Evolutionary conservation across 2,797 vertebrate genomes (phyloP).

Genomic region (Podarcis lilfordi): DNA sequence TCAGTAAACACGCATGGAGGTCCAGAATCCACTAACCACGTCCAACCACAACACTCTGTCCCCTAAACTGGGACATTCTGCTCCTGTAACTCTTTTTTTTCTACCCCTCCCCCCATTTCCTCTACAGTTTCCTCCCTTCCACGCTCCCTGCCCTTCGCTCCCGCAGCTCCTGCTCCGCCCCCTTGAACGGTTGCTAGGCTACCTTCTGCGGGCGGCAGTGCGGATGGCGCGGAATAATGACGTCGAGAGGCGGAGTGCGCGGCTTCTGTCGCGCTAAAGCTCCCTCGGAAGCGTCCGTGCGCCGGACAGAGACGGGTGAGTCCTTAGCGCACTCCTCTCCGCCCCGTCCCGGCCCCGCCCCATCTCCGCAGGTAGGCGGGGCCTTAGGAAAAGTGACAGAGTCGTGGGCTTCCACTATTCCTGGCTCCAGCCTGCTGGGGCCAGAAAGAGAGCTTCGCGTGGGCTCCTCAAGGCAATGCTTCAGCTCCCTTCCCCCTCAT

Average conservation of each 20-base stretch:
- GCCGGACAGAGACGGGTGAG: conserved; percentile 1
- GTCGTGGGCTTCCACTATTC: too few species aligned
- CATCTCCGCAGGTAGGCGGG: background rate
- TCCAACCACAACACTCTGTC: background rate
- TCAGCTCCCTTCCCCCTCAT: background rate
- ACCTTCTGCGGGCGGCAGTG: background rate
- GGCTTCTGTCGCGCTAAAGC: background rate
- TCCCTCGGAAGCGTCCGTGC: background rate
- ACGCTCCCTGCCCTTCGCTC: background rate
- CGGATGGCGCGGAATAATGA: background rate
- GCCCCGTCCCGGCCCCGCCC: background rate
- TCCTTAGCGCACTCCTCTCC: background rate
- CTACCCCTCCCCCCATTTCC: background rate
- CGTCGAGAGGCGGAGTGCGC: background rate
- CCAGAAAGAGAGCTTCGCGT: background rate
- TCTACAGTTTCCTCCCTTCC: background rate
- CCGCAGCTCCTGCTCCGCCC: background rate
- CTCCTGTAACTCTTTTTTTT: background rate
- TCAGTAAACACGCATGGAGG: background rate
- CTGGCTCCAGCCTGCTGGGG: background rate
- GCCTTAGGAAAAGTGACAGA: background rate
- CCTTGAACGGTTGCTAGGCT: background rate
- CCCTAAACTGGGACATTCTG: background rate
- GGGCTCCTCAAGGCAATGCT: background rate
- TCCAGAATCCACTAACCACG: background rate